A percentile compares a stretch with the other conserved stretches of the same genome.
Evolutionary conservation across 2,888 invertebrate genomes (phyloP).

Genomic region (Nipponacmea schrenckii): DNA sequence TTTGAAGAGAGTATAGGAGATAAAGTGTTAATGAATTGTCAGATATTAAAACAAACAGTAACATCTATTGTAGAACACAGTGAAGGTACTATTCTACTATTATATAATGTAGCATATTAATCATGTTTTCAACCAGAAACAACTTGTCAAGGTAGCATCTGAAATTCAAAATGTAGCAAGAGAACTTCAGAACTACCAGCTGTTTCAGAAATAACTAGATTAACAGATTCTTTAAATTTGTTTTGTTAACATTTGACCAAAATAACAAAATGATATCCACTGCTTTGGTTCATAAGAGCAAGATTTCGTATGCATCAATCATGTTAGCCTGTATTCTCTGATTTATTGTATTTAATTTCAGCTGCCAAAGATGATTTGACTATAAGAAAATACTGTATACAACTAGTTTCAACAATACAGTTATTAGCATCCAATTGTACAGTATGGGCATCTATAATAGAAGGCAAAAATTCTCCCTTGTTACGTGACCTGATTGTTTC

Average conservation of each 20-base stretch:
- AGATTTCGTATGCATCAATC: neutral
- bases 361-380: neutral
- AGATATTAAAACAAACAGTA: conserved; percentile 33
- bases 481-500: conserved; percentile 48
- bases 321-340: neutral
- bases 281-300: too few species aligned
- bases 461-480: conserved; percentile 44
- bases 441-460: conserved; percentile 50
- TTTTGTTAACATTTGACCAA: too few species aligned
- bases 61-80: conserved; percentile 23
- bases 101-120: too few species aligned
- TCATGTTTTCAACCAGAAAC: too few species aligned
- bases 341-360: neutral
- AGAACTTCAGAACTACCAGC: too few species aligned
- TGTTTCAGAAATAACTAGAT: too few species aligned
- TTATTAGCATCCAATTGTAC: conserved; percentile 44
- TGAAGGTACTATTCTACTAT: conserved; percentile 1
- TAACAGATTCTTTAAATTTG: too few species aligned
- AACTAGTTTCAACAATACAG: conserved; percentile 43
- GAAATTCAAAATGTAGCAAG: too few species aligned
- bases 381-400: conserved; percentile 26
- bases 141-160: neutral
- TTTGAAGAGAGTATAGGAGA: conserved; percentile 55
- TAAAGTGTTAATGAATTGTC: conserved; percentile 45
- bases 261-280: too few species aligned